Conservation (phyloP, 2,113 vertebrate species). For the Anser cygnoides region DNA sequence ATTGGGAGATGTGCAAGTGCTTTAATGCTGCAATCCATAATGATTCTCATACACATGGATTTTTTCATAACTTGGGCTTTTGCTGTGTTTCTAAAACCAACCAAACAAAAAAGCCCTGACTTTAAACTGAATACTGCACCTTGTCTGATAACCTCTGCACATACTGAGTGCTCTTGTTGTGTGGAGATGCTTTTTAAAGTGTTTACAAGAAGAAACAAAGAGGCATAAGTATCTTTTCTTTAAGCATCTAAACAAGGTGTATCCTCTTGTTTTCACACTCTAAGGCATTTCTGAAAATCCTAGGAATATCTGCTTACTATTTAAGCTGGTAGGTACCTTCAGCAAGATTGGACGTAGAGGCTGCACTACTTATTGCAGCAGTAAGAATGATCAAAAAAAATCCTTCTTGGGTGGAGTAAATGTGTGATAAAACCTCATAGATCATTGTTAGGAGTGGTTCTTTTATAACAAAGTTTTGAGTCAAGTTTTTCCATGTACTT, state of each 20-base stretch:
- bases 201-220: background rate
- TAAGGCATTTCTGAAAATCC: background rate
- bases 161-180: background rate
- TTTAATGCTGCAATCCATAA: rapidly evolving
- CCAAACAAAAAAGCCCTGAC: background rate
- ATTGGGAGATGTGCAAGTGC: background rate
- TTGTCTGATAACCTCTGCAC: background rate
- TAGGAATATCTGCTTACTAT: background rate
- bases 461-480: background rate
- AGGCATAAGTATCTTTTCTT: background rate
- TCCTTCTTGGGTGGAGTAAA: background rate
- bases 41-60: rapidly evolving
- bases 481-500: background rate
- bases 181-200: background rate
- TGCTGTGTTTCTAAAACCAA: background rate
- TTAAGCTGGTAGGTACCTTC: background rate
- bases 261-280: background rate
- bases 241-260: background rate
- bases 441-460: rapidly evolving
- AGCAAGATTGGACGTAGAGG: background rate
- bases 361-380: background rate
- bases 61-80: background rate
- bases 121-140: background rate
- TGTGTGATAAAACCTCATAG: rapidly evolving
- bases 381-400: background rate